Evolutionary conservation across 1,140 invertebrate genomes (phyloP).

Genomic region (Macrobrachium rosenbergii): DNA sequence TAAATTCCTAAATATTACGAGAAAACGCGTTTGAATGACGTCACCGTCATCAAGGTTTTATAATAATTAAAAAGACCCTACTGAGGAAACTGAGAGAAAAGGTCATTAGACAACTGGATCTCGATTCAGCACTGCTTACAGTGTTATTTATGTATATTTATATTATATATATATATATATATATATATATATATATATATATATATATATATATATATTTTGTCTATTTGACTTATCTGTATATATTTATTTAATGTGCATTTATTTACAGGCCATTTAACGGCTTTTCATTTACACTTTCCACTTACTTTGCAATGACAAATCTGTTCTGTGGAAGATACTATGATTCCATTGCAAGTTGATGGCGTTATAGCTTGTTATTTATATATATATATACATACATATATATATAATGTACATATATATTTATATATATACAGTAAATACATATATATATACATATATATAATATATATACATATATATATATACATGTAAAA

Average conservation of each 20-base stretch:
- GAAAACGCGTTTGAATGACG: no score
- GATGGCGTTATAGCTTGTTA: background rate
- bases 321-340: background rate
- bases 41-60: no score
- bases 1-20: no score
- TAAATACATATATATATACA: background rate
- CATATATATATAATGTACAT: constrained; percentile 19
- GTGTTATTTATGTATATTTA: background rate
- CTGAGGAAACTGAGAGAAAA: no score
- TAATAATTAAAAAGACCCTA: no score
- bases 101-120: no score
- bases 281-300: background rate
- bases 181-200: constrained; percentile 30
- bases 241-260: constrained; percentile 3
- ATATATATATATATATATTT: constrained; percentile 15
- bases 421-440: constrained; percentile 18
- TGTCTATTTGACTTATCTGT: background rate
- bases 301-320: background rate
- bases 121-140: no score
- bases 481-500: constrained; percentile 13
- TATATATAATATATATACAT: constrained; percentile 24
- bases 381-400: background rate
- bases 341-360: background rate
- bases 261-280: background rate
- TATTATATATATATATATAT: background rate